A percentile compares a stretch with the other conserved stretches of the same genome.
phyloP scores from a whole-genome alignment of 2,113 vertebrate species.

The Vombatus ursinus region DNA sequence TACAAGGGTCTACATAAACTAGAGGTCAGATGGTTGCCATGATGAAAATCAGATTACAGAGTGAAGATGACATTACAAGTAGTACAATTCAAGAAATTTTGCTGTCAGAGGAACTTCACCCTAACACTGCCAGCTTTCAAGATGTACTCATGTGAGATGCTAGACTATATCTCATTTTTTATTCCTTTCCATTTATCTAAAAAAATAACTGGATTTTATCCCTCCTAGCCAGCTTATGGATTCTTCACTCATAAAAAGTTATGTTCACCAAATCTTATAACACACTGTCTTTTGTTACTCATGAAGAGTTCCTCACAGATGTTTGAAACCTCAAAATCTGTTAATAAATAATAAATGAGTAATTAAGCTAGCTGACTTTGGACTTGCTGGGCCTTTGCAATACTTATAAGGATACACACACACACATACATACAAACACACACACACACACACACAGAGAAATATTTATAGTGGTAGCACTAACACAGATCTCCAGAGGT shows the following conservation, averaged over 20 bases:
- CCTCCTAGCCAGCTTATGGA: slow-evolving; percentile 95
- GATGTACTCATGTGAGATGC: slow-evolving; percentile 98
- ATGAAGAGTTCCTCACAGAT: slow-evolving; percentile 94
- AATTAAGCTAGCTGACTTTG: slow-evolving; percentile 97
- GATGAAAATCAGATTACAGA: slow-evolving; percentile 99
- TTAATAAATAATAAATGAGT: slow-evolving; percentile 97
- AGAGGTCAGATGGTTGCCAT: slow-evolving; percentile 89
- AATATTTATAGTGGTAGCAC: too few species aligned
- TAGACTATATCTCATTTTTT: slow-evolving; percentile 96
- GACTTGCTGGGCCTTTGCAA: slow-evolving; percentile 96
- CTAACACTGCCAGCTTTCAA: slow-evolving; percentile 96
- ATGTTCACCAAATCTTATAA: slow-evolving; percentile 96
- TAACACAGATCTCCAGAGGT: slow-evolving; percentile 98
- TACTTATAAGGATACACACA: slow-evolving; percentile 96
- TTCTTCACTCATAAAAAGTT: slow-evolving; percentile 94
- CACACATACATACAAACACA: too few species aligned
- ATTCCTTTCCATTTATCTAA: slow-evolving; percentile 98
- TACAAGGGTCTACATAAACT: slow-evolving; percentile 96
- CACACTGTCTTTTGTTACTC: slow-evolving; percentile 98
- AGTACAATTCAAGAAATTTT: slow-evolving; percentile 96
- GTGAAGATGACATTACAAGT: slow-evolving; percentile 97
- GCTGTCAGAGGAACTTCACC: slow-evolving; percentile 96
- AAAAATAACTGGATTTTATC: slow-evolving; percentile 97
- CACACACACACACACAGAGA: too few species aligned
- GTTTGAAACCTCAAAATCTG: slow-evolving; percentile 96